Percentiles rank a stretch among this genome's conserved stretches.
Evolutionary conservation across 2,888 invertebrate genomes (phyloP).

Genomic region (Tetropium fuscum): DNA sequence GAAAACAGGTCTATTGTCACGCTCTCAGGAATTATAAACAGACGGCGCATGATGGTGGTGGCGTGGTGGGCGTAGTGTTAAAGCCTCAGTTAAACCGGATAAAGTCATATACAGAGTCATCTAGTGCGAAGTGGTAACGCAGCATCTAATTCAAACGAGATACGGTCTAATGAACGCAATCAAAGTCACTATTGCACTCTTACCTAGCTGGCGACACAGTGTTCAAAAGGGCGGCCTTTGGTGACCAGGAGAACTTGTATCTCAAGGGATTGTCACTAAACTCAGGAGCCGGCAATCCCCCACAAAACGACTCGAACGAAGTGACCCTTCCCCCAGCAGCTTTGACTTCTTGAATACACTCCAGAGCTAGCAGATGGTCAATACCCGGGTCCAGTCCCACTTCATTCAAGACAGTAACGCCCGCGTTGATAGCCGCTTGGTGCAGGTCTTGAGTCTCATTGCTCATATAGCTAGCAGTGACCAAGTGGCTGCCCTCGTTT

Average conservation of each 20-base stretch:
- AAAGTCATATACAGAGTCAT: too few species aligned
- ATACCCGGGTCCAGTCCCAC: constrained; percentile 95
- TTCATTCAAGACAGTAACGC: constrained; percentile 95
- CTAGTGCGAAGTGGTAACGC: too few species aligned
- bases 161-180: neutral
- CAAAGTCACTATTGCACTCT: neutral
- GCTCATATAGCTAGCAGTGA: constrained; percentile 95
- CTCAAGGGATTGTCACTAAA: constrained; percentile 90
- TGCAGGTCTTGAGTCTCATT: constrained; percentile 86
- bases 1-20: too few species aligned
- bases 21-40: too few species aligned
- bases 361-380: constrained; percentile 91
- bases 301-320: constrained; percentile 97
- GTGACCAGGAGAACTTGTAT: constrained; percentile 98
- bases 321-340: constrained; percentile 91
- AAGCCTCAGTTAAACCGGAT: too few species aligned
- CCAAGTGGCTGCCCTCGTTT: constrained; percentile 88
- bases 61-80: too few species aligned
- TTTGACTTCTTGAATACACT: constrained; percentile 95
- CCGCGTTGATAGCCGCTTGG: constrained; percentile 84
- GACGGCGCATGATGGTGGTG: too few species aligned
- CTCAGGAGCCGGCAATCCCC: constrained; percentile 97
- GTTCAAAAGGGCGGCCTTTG: constrained; percentile 91
- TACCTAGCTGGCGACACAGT: constrained; percentile 90
- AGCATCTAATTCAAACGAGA: too few species aligned